Evolutionary conservation across 2,113 vertebrate species (phyloP).

Genomic region (Tupaia chinensis): DNA sequence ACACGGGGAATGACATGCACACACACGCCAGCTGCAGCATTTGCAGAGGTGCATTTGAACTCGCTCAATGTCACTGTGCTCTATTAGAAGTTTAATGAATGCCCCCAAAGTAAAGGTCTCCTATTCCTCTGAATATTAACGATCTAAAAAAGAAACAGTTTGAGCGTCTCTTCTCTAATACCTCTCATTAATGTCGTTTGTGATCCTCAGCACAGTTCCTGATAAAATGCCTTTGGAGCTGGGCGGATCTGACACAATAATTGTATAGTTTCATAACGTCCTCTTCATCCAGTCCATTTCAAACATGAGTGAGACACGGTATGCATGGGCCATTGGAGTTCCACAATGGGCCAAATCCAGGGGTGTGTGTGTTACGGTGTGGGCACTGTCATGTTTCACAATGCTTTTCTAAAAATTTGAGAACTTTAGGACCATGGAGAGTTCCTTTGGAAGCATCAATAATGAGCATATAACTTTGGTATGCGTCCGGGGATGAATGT

Average conservation of each 20-base stretch:
- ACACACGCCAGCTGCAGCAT: rapidly evolving
- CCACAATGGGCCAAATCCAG: rapidly evolving
- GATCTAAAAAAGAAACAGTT: background rate
- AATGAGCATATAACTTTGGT: background rate
- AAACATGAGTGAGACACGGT: background rate
- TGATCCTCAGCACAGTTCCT: rapidly evolving
- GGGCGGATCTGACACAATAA: rapidly evolving
- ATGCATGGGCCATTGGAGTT: rapidly evolving
- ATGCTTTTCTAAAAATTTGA: background rate
- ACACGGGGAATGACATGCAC: background rate
- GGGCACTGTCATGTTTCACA: background rate
- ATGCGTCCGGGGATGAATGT: too few species aligned
- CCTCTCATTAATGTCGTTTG: rapidly evolving
- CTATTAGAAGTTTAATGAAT: background rate
- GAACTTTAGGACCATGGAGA: background rate
- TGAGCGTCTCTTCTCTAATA: rapidly evolving
- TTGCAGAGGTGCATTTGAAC: background rate
- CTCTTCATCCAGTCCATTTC: background rate
- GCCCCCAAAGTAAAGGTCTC: rapidly evolving
- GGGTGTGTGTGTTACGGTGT: rapidly evolving
- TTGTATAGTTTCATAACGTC: rapidly evolving
- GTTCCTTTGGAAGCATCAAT: background rate
- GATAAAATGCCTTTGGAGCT: background rate
- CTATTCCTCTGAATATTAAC: background rate
- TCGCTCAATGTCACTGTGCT: background rate